Conservation (phyloP, 2,113 vertebrate species). For the Atractosteus spatula region DNA sequence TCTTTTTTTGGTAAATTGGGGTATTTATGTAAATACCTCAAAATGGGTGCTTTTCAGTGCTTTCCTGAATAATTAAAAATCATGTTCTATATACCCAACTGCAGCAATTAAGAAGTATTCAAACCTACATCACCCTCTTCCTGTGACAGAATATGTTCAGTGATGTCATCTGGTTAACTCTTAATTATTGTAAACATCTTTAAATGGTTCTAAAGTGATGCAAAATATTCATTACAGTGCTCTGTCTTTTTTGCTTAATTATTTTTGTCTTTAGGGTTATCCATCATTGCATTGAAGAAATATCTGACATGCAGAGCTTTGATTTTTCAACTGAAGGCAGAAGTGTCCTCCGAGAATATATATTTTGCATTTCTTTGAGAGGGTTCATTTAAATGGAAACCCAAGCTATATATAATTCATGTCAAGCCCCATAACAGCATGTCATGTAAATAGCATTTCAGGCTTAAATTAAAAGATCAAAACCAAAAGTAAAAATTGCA, state of each 20-base stretch:
- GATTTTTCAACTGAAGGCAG: conserved; percentile 20
- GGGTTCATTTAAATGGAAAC: conserved; percentile 16
- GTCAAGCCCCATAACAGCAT: neutral
- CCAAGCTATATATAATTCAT: conserved; percentile 12
- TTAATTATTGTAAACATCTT: neutral
- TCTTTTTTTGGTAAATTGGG: no score
- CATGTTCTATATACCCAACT: no score
- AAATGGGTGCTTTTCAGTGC: no score
- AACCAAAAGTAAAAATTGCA: neutral
- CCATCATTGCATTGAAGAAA: neutral
- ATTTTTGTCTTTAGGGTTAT: conserved; percentile 5
- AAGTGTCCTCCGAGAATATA: conserved; percentile 1
- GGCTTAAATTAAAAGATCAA: conserved; percentile 14
- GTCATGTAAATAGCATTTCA: conserved; percentile 5
- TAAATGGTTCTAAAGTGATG: conserved; percentile 13
- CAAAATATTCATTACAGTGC: conserved; percentile 15
- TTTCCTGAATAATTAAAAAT: no score
- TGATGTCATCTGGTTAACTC: neutral
- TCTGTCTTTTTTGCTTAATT: conserved; percentile 13
- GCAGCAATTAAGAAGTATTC: no score
- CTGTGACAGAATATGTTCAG: no score
- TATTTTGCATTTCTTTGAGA: conserved; percentile 16
- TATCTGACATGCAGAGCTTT: conserved; percentile 13
- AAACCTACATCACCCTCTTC: no score
- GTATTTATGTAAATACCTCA: no score